phyloP scores from a whole-genome alignment of 2,113 vertebrate genomes.

The Crotalus viridis region DNA sequence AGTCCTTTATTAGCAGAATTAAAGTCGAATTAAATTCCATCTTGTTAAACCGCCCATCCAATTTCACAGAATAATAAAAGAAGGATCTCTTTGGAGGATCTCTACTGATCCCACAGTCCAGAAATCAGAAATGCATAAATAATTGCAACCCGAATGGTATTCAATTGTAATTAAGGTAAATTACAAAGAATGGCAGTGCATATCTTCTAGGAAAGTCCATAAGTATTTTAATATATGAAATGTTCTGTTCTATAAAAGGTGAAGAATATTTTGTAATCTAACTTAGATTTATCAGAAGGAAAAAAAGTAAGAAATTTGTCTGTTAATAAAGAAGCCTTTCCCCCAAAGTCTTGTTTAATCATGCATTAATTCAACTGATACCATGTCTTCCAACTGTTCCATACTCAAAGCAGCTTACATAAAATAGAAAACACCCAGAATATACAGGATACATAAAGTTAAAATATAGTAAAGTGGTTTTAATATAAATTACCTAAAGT shows the following conservation, averaged over 20 bases:
- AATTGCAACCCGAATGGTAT: conserved; percentile 17
- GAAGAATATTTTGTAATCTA: conserved; percentile 25
- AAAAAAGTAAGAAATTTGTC: not conserved
- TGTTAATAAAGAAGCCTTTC: not conserved
- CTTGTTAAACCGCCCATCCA: not conserved
- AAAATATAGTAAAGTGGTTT: not conserved
- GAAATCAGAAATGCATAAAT: conserved; percentile 3
- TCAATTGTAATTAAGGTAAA: conserved; percentile 43
- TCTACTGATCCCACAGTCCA: conserved; percentile 27
- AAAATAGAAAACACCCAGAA: not conserved
- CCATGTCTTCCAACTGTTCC: not conserved
- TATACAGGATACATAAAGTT: not conserved
- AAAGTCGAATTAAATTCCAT: not conserved
- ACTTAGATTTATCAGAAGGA: conserved; percentile 18
- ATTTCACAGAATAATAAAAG: not conserved
- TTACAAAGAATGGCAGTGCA: conserved; percentile 27
- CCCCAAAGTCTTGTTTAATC: not conserved
- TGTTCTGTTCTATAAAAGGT: conserved; percentile 29
- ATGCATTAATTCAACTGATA: not conserved
- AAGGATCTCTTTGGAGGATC: not conserved
- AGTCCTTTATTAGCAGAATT: conserved; percentile 7
- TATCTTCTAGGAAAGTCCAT: conserved; percentile 35
- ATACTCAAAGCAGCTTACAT: not conserved
- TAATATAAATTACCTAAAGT: not conserved
- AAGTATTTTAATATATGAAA: conserved; percentile 5